Conservation (phyloP, 2,888 invertebrate species). For the Odontomyia ornata region DNA sequence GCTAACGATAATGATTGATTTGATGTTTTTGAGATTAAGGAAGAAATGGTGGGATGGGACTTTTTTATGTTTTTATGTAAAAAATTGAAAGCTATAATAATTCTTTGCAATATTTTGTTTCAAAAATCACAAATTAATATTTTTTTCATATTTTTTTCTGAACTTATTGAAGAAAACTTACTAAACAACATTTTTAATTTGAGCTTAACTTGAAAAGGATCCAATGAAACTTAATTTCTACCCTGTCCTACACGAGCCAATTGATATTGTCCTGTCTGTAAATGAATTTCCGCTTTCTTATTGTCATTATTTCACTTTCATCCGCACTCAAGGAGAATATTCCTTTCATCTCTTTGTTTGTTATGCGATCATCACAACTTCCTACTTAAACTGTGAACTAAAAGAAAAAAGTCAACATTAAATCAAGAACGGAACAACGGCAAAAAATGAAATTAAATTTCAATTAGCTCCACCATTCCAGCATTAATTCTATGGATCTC, state of each 20-base stretch:
- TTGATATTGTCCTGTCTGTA: background rate
- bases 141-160: too few species aligned
- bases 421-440: slow-evolving; percentile 41
- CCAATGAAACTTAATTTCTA: background rate
- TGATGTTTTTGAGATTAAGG: background rate
- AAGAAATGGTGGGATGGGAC: background rate
- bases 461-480: slow-evolving; percentile 46
- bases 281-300: background rate
- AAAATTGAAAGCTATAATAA: too few species aligned
- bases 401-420: slow-evolving; percentile 37
- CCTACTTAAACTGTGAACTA: slow-evolving; percentile 26
- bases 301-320: slow-evolving; percentile 1
- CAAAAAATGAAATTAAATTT: slow-evolving; percentile 50
- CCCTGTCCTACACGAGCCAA: background rate
- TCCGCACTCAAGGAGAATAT: slow-evolving; percentile 17
- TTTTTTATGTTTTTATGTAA: too few species aligned
- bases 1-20: slow-evolving; percentile 17
- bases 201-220: background rate
- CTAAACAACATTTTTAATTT: background rate
- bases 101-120: too few species aligned
- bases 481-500: slow-evolving; percentile 22
- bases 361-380: slow-evolving; percentile 38
- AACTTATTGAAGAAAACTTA: too few species aligned
- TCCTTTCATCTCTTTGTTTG: slow-evolving; percentile 40
- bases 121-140: too few species aligned